A percentile compares a stretch with the other conserved stretches of the same genome.
Evolutionary conservation across 1,140 invertebrate genomes (phyloP).

Genomic region (Euura lappo): DNA sequence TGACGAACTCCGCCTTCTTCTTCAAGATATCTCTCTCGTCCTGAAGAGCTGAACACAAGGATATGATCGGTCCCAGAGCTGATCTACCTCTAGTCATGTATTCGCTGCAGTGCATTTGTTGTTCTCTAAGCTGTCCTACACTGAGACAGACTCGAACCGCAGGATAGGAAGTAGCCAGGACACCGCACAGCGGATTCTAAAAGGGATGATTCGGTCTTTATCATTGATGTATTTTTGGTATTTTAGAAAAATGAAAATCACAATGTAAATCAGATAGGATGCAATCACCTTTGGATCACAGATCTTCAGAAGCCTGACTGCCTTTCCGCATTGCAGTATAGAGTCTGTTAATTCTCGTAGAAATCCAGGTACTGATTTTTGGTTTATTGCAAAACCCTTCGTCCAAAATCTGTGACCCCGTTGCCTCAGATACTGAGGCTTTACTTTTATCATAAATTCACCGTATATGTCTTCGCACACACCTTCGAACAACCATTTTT

Average conservation of each 20-base stretch:
- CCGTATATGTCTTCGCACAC: slow-evolving; percentile 63
- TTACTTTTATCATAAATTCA: slow-evolving; percentile 68
- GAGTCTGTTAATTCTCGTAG: slow-evolving; percentile 60
- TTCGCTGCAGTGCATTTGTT: slow-evolving; percentile 59
- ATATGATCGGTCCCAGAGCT: slow-evolving; percentile 40
- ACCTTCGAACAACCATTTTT: slow-evolving; percentile 70
- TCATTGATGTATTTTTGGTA: no score
- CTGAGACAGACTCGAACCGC: slow-evolving; percentile 63
- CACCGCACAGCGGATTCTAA: slow-evolving; percentile 63
- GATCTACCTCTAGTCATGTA: slow-evolving; percentile 49
- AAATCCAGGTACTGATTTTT: slow-evolving; percentile 64
- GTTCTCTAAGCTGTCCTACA: slow-evolving; percentile 60
- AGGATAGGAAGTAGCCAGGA: slow-evolving; percentile 62
- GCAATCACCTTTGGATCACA: slow-evolving; percentile 65
- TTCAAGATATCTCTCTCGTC: slow-evolving; percentile 43
- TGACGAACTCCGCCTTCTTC: slow-evolving; percentile 41
- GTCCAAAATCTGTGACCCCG: slow-evolving; percentile 67
- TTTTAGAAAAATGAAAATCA: slow-evolving; percentile 12
- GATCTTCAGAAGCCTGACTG: slow-evolving; percentile 64
- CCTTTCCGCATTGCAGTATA: slow-evolving; percentile 68
- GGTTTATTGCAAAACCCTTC: slow-evolving; percentile 63
- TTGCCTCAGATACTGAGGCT: slow-evolving; percentile 59
- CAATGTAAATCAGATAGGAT: not conserved
- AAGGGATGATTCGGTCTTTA: slow-evolving; percentile 17
- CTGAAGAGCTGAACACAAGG: slow-evolving; percentile 45